Conservation (phyloP, 2,797 vertebrate genomes). For the Cyprinella venusta region DNA sequence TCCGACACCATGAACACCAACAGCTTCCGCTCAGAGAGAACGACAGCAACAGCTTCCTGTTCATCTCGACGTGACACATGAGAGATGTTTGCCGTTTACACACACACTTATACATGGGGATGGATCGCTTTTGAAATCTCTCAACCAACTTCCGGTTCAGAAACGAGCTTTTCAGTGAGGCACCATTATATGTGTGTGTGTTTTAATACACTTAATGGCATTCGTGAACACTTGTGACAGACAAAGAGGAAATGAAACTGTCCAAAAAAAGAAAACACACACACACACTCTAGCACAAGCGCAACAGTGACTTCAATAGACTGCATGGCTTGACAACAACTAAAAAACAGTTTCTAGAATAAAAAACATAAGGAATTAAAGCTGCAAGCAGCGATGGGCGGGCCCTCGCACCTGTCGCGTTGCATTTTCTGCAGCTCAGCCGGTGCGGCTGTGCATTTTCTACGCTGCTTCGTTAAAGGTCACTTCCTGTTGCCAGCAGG, state of each 20-base stretch:
- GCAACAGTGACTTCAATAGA: background rate
- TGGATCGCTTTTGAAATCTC: constrained; percentile 71
- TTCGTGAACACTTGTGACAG: background rate
- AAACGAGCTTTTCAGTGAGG: background rate
- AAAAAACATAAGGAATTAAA: background rate
- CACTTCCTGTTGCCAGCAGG: too few relatives aligned
- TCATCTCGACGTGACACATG: constrained; percentile 1
- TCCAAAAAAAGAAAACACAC: background rate
- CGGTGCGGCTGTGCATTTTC: too few relatives aligned
- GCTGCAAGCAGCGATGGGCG: too few relatives aligned
- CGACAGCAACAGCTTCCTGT: constrained; percentile 46
- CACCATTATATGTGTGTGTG: background rate
- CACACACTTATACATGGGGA: constrained; percentile 68
- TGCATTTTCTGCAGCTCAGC: too few relatives aligned
- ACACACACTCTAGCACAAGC: background rate
- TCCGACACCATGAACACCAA: background rate
- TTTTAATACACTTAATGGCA: background rate
- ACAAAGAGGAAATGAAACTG: constrained; percentile 26
- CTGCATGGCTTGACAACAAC: background rate
- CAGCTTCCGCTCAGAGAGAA: constrained; percentile 44
- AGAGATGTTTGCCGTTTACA: constrained; percentile 19
- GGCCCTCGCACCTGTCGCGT: too few relatives aligned
- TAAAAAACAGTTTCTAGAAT: background rate
- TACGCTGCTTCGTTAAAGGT: too few relatives aligned
- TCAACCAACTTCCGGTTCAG: constrained; percentile 49